Conservation (phyloP, 2,797 vertebrate species). For the Tiaroga cobitis region DNA sequence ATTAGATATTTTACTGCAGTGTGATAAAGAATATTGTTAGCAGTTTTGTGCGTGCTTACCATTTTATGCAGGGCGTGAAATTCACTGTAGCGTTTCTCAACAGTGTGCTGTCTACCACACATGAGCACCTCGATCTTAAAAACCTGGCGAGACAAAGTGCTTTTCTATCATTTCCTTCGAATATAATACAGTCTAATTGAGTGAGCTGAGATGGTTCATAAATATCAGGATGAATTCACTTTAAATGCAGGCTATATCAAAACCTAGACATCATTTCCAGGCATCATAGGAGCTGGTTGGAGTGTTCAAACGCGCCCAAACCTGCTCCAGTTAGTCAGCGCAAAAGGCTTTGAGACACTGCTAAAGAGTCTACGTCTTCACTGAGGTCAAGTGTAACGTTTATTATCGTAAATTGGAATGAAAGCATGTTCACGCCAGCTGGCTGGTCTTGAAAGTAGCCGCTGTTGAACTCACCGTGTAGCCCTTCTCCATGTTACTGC, state of each 20-base stretch:
- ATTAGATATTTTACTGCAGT: not conserved
- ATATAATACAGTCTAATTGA: not conserved
- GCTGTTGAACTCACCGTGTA: slow-evolving; percentile 86
- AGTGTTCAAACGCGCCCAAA: not conserved
- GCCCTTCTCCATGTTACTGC: slow-evolving; percentile 88
- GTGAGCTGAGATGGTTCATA: not conserved
- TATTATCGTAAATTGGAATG: not conserved
- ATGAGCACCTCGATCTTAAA: slow-evolving; percentile 96
- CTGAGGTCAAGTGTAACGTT: not conserved
- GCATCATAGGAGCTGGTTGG: not conserved
- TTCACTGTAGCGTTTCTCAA: slow-evolving; percentile 98
- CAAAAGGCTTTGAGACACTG: not conserved
- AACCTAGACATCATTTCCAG: not conserved
- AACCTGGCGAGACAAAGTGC: slow-evolving; percentile 79
- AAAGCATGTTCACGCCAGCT: not conserved
- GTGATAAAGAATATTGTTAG: not conserved
- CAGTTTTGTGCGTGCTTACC: slow-evolving; percentile 74
- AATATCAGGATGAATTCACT: not conserved
- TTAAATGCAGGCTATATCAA: not conserved
- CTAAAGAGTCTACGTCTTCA: not conserved
- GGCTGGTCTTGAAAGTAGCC: not conserved
- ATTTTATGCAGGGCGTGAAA: slow-evolving; percentile 97
- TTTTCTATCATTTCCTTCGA: not conserved
- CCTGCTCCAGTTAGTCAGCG: not conserved
- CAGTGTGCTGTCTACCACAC: slow-evolving; percentile 91